A percentile compares a stretch with the other conserved stretches of the same genome.
phyloP scores from a whole-genome alignment of 2,888 invertebrate genomes.

The Agrotis exclamationis region DNA sequence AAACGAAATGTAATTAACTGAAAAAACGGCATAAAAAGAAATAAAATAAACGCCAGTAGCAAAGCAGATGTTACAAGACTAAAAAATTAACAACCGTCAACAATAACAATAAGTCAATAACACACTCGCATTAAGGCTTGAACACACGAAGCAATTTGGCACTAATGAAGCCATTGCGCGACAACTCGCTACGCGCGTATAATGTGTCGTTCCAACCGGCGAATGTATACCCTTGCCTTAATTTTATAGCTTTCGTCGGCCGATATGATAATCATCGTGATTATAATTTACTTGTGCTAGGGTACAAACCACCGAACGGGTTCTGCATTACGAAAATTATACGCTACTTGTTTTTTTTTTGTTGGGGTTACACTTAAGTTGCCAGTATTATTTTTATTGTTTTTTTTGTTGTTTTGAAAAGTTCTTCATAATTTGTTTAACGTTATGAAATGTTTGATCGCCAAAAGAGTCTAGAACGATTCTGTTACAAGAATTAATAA shows the following conservation, averaged over 20 bases:
- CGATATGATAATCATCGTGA: slow-evolving; percentile 78
- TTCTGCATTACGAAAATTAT: slow-evolving; percentile 62
- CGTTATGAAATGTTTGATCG: background rate
- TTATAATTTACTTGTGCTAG: slow-evolving; percentile 71
- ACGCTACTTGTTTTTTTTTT: slow-evolving; percentile 34
- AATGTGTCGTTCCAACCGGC: slow-evolving; percentile 74
- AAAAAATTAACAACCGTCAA: slow-evolving; percentile 8
- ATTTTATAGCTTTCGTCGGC: slow-evolving; percentile 74
- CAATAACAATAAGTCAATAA: slow-evolving; percentile 47
- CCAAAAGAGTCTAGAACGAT: background rate
- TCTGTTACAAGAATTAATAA: background rate
- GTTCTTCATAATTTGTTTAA: background rate
- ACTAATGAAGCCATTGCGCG: slow-evolving; percentile 80
- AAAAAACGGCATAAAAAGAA: background rate
- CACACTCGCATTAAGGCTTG: slow-evolving; percentile 58
- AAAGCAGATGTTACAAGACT: background rate
- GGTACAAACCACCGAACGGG: slow-evolving; percentile 48
- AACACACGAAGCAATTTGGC: slow-evolving; percentile 68
- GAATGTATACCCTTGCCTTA: slow-evolving; percentile 76
- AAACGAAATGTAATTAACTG: too few species aligned
- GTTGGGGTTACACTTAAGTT: slow-evolving; percentile 26
- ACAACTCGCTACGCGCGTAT: slow-evolving; percentile 54
- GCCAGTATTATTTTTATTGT: slow-evolving; percentile 4
- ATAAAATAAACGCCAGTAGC: background rate
- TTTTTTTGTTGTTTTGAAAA: background rate